Evolutionary conservation across 2,113 vertebrate genomes (phyloP).

Genomic region (Labrus mixtus): DNA sequence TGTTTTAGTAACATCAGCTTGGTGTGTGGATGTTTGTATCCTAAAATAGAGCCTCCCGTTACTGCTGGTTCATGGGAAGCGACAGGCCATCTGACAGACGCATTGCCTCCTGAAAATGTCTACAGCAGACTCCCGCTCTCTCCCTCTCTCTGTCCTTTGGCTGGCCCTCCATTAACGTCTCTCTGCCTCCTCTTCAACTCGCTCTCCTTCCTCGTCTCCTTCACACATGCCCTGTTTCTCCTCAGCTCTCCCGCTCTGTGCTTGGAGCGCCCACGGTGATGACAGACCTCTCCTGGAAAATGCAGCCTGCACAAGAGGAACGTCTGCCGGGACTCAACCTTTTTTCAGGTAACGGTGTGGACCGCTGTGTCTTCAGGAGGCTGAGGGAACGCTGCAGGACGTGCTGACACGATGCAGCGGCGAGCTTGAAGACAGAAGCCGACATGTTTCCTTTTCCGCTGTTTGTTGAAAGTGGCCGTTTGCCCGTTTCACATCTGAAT

Average conservation of each 20-base stretch:
- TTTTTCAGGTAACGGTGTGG: slow-evolving; percentile 21
- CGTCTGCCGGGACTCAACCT: not conserved
- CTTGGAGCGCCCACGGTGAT: slow-evolving; percentile 6
- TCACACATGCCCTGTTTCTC: slow-evolving; percentile 13
- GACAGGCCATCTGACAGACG: slow-evolving; percentile 29
- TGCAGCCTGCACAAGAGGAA: not conserved
- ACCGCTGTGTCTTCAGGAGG: not conserved
- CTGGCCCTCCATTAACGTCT: slow-evolving; percentile 37
- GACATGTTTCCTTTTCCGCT: slow-evolving; percentile 20
- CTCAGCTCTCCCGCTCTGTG: not conserved
- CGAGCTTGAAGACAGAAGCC: slow-evolving; percentile 1
- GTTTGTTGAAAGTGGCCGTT: slow-evolving; percentile 40
- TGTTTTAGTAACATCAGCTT: slow-evolving; percentile 4
- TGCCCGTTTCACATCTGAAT: slow-evolving; percentile 28
- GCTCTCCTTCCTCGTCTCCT: slow-evolving; percentile 13
- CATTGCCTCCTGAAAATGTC: slow-evolving; percentile 28
- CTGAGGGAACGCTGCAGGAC: slow-evolving; percentile 1
- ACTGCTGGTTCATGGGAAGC: slow-evolving; percentile 44
- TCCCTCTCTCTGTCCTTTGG: slow-evolving; percentile 31
- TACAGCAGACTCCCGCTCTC: slow-evolving; percentile 6
- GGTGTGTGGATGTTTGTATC: not conserved
- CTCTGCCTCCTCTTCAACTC: slow-evolving; percentile 30
- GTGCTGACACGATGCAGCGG: slow-evolving; percentile 12
- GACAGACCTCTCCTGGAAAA: slow-evolving; percentile 28
- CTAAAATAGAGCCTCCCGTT: slow-evolving; percentile 41